Percentiles rank a stretch among this genome's conserved stretches.
phyloP scores from a whole-genome alignment of 2,888 invertebrate genomes.

The Mythimna impura region DNA sequence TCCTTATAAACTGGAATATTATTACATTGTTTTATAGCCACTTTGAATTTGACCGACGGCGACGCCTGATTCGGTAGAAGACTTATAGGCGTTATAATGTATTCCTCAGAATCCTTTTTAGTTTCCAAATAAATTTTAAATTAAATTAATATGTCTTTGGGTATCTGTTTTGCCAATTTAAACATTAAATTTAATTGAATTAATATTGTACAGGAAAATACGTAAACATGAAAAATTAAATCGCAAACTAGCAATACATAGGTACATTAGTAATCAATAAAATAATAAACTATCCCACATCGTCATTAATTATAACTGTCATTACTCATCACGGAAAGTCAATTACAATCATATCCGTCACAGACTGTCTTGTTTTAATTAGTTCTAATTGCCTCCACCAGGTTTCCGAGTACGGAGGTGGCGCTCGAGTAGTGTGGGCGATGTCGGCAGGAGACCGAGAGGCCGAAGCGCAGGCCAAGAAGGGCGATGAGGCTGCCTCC shows the following conservation, averaged over 20 bases:
- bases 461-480: slow-evolving; percentile 89
- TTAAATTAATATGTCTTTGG: no score
- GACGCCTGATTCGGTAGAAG: not conserved
- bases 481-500: slow-evolving; percentile 84
- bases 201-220: not conserved
- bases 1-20: slow-evolving; percentile 40
- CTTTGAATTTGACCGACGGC: slow-evolving; percentile 21
- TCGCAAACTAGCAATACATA: not conserved
- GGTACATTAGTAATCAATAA: not conserved
- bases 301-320: not conserved
- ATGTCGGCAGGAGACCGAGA: slow-evolving; percentile 92
- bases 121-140: not conserved
- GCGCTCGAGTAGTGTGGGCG: slow-evolving; percentile 89
- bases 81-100: not conserved
- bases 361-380: not conserved
- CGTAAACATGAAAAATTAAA: not conserved
- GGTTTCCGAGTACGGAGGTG: slow-evolving; percentile 88
- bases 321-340: not conserved
- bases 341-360: not conserved
- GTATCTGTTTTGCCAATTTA: not conserved
- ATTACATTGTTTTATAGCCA: slow-evolving; percentile 25
- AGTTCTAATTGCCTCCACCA: slow-evolving; percentile 71
- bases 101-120: not conserved
- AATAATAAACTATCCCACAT: not conserved
- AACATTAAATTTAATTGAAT: not conserved